Conservation (phyloP, 2,113 vertebrate species). For the Pipa parva region DNA sequence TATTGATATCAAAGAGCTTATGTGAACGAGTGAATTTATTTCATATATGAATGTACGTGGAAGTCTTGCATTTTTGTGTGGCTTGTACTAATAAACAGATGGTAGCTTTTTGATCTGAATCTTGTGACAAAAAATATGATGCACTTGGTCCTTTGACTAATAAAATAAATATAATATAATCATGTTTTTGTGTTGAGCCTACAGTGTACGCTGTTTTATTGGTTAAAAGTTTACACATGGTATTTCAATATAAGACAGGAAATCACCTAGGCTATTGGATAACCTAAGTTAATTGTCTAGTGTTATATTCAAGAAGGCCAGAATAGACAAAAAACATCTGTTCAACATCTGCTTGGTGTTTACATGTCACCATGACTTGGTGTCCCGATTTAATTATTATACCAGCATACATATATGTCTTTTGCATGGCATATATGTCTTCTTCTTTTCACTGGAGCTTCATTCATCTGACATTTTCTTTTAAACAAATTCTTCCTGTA, state of each 20-base stretch:
- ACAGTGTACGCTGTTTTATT: background rate
- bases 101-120: background rate
- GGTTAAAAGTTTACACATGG: background rate
- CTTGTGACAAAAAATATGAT: background rate
- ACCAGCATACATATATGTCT: conserved; percentile 13
- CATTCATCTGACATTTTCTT: conserved; percentile 31
- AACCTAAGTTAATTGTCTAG: conserved; percentile 27
- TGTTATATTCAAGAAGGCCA: conserved; percentile 23
- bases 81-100: background rate
- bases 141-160: background rate
- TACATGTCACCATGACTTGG: conserved; percentile 29
- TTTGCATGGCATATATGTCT: conserved; percentile 5
- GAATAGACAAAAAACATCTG: conserved; percentile 36
- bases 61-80: background rate
- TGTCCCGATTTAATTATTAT: conserved; percentile 35
- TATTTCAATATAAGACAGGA: conserved; percentile 9
- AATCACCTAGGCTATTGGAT: conserved; percentile 9
- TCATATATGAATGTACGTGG: background rate
- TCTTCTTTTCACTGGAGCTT: conserved; percentile 27
- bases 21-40: background rate
- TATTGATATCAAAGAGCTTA: no score
- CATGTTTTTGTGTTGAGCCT: background rate
- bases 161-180: background rate
- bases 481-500: conserved; percentile 19
- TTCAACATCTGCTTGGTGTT: conserved; percentile 38